Evolutionary conservation across 2,888 invertebrate genomes (phyloP), one percentile per base, ranked within the genome.

Genomic region (Electrophaes corylata): DNA sequence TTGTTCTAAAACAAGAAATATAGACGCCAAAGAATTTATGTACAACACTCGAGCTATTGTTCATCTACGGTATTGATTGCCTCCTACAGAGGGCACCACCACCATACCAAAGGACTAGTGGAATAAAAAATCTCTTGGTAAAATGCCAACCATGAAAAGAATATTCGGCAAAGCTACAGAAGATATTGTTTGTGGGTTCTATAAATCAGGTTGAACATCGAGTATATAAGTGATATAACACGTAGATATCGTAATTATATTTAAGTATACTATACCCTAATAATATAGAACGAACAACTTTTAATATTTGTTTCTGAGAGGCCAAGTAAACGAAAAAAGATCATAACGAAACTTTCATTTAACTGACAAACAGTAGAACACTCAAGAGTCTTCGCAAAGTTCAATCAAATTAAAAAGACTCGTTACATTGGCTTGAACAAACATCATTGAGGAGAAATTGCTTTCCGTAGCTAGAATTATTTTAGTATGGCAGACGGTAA

Each of bases 91-190:
- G n/a, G n/a, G n/a, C n/a, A n/a, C n/a, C n/a, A n/a, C n/a, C n/a
- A n/a, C n/a, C n/a, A n/a, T 78, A 79, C 76, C 20, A 20, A 5
- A 75, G 78, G 79, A 81, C 79, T 84, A 82, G 79, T 83, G 81
- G 76, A 83, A 85, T 86, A 88, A 88, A 86, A 86, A 86, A 79
- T 74, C 79, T 76, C 76, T 88, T 90, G 90, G 86, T 87, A 85
- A 78, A 83, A 87, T 88, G 88, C 88, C 88, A 89, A 65, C 75
- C 76, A 80, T 84, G 84, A 83, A 87, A 87, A 86, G 83, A 88
- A 87, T 86, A 77, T 40, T 14, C 41, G 66, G 67, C 78, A 70
- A 39, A 1, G 72, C 73, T 80, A 76, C 83, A 79, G 67, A 76
- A 84, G 81, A 83, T 84, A 86, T 83, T 80, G 46, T 19, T 8